Percentiles rank a stretch among this genome's conserved stretches.
These are phyloP conservation scores for Gymnothorax javanicus DNA, from an alignment of 2,797 vertebrate species.

Conservation along the genomic window DNA sequence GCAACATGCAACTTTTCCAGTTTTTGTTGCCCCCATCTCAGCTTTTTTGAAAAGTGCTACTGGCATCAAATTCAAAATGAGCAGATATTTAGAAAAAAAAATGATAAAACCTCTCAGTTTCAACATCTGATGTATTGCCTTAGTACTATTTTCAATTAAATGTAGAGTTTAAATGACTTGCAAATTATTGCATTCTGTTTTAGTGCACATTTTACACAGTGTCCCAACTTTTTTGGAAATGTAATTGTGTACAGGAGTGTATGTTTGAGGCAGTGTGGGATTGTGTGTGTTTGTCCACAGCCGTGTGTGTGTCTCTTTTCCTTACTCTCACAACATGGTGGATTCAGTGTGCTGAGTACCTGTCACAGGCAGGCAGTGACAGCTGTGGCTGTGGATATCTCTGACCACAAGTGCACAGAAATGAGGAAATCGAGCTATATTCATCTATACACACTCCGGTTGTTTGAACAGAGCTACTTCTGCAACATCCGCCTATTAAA, in stretches of 20 bases:
- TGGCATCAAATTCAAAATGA: no score
- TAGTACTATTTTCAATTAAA: no score
- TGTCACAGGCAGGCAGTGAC: conserved; percentile 81
- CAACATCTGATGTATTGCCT: no score
- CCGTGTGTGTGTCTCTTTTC: background rate
- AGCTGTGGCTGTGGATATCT: conserved; percentile 91
- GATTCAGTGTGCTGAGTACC: conserved; percentile 79
- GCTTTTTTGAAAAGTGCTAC: no score
- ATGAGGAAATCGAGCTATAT: conserved; percentile 95
- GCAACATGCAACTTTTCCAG: no score
- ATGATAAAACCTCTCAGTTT: no score
- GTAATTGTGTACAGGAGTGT: background rate
- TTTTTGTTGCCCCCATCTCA: no score
- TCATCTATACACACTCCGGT: conserved; percentile 85
- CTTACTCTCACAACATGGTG: conserved; percentile 67
- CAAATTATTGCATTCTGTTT: no score
- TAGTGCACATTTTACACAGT: no score
- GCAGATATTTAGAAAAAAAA: no score
- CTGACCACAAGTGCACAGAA: conserved; percentile 91
- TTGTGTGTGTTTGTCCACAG: background rate
- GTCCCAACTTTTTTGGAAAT: no score
- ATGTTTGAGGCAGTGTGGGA: background rate
- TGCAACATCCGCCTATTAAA: conserved; percentile 99
- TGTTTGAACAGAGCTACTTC: conserved; percentile 85
- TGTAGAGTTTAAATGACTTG: no score